phyloP scores from a whole-genome alignment of 2,888 invertebrate genomes.

The Caenorhabditis sinica region DNA sequence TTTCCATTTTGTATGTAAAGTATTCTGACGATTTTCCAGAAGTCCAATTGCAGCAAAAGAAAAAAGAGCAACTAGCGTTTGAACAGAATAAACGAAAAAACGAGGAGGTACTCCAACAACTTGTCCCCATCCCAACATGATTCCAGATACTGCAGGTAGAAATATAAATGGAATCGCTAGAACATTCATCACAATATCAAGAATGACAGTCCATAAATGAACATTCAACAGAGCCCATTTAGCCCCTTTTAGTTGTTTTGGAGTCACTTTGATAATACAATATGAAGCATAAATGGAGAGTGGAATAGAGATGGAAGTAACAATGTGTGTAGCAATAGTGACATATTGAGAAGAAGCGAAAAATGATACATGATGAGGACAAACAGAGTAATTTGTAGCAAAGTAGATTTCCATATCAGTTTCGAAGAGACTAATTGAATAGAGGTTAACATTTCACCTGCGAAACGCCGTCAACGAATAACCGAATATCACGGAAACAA shows the following conservation, averaged over 20 bases:
- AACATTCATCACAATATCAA: slow-evolving; percentile 35
- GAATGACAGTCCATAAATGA: slow-evolving; percentile 39
- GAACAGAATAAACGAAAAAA: slow-evolving; percentile 23
- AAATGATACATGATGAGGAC: not conserved
- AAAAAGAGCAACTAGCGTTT: slow-evolving; percentile 24
- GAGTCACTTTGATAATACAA: slow-evolving; percentile 38
- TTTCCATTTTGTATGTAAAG: slow-evolving; percentile 31
- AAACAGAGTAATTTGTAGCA: not conserved
- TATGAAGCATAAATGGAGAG: slow-evolving; percentile 27
- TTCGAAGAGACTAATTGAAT: too few relatives aligned
- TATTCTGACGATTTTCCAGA: slow-evolving; percentile 41
- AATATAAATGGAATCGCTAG: slow-evolving; percentile 37
- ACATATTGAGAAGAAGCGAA: slow-evolving; percentile 12
- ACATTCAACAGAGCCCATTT: slow-evolving; percentile 43
- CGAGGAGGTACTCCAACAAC: slow-evolving; percentile 24
- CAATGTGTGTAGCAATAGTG: slow-evolving; percentile 16
- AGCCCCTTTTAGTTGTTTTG: slow-evolving; percentile 17
- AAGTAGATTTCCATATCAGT: slow-evolving; percentile 2
- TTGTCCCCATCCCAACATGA: slow-evolving; percentile 33
- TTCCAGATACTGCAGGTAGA: slow-evolving; percentile 31
- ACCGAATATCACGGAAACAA: too few relatives aligned
- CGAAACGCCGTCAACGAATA: too few relatives aligned
- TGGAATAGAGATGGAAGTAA: slow-evolving; percentile 27
- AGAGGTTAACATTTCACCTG: too few relatives aligned
- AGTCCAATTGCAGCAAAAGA: slow-evolving; percentile 16